Percentiles rank a stretch among this genome's conserved stretches.
phyloP scores from a whole-genome alignment of 1,140 invertebrate genomes.

The Eriocheir sinensis region DNA sequence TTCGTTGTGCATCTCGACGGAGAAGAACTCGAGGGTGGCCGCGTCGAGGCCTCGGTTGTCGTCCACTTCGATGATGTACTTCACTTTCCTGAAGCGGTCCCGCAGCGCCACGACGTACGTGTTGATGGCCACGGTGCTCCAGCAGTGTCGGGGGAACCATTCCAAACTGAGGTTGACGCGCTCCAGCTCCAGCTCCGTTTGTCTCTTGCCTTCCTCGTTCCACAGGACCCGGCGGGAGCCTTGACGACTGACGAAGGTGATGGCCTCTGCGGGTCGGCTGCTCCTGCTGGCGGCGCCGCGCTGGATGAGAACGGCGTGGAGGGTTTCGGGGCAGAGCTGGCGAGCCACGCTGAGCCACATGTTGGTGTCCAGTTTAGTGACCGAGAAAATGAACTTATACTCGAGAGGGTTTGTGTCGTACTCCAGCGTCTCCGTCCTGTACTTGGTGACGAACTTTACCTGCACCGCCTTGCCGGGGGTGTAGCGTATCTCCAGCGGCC shows the following conservation, averaged over 20 bases:
- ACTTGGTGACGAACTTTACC: not conserved
- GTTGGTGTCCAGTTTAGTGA: not conserved
- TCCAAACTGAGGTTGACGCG: not conserved
- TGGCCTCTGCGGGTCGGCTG: not conserved
- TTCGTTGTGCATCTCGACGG: not conserved
- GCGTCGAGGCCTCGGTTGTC: not conserved
- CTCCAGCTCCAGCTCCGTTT: not conserved
- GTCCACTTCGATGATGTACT: not conserved
- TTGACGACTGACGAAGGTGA: not conserved
- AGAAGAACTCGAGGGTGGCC: not conserved
- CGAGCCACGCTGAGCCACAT: not conserved
- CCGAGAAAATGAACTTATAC: not conserved
- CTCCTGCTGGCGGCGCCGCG: not conserved
- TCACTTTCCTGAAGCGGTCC: not conserved
- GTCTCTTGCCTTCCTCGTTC: not conserved
- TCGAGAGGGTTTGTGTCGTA: not conserved
- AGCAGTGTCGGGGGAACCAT: not conserved
- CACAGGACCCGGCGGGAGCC: not conserved
- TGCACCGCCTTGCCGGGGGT: not conserved
- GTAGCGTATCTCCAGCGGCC: not conserved
- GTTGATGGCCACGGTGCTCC: not conserved
- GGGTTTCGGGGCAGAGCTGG: not conserved
- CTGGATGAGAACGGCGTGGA: not conserved
- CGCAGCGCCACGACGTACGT: not conserved
- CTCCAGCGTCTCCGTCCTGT: not conserved